Base-by-base conservation (phyloP, 1,140 invertebrate genomes). In the Antheraea pernyi region DNA sequence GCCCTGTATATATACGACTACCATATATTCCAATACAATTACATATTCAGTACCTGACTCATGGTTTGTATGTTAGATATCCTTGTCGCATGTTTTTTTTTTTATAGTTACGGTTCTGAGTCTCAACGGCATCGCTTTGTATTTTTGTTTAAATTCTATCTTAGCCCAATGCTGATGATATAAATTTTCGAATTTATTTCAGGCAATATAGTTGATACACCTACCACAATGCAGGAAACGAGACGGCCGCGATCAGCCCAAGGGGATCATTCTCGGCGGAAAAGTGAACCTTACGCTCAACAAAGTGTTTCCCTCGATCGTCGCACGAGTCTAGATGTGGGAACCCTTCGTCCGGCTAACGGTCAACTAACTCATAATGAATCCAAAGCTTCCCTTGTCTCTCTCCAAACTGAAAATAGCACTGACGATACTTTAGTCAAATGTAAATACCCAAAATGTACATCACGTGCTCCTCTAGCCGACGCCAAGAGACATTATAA, bases 401-500 rank as follows among this genome's bases (percentile, higher is more conserved):
- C 92, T 62, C 74, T 93, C 39, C 88, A 92, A 78, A 92, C 91
- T 13, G 91, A 92, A 76, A 89, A 90, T 68, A 92, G 89, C 76
- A 82, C 81, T n/a, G 90, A 92, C 64, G 89, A 93, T n/a, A 86
- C 91, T 36, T 91, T 95, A 72, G 94, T 97, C 59, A 94, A 94
- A 75, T 97, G 97, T 83, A 94, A 96, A 53, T 96, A 97, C 86
- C 95, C 95, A 69, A 96, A 97, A 83, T 97, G 97, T 87, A 92
- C 94, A 39, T 94, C 95, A 46, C 91, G 94, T 19, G 93, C 95
- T 3, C 94, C 92, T 10, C 76, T 95, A 18, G 92, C 94, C 37
- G 96, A 96, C 72, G 96, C 95, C 22, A 94, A 95, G 78, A 94
- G 95, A 76, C 94, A 94, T 79, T 98, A 95, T 92, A 97, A 98